These are phyloP conservation scores for Bembecia ichneumoniformis DNA, from an alignment of 2,888 invertebrate genomes.

Conservation along the genomic window DNA sequence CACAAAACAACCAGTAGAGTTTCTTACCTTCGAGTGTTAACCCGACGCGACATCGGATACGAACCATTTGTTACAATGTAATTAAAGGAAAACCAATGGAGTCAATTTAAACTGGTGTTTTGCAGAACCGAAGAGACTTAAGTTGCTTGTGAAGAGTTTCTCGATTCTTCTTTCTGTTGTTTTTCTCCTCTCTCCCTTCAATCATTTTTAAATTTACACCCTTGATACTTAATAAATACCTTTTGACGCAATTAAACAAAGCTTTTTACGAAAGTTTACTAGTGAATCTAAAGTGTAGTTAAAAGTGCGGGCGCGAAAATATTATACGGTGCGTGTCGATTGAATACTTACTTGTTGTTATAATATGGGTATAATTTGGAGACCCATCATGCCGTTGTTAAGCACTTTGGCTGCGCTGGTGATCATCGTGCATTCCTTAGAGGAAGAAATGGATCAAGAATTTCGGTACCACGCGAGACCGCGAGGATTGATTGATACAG, in stretches of 20 bases:
- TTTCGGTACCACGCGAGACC: slow-evolving; percentile 37
- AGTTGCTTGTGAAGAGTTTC: slow-evolving; percentile 14
- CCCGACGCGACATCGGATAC: slow-evolving; percentile 28
- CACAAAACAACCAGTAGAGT: slow-evolving; percentile 25
- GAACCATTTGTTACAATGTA: slow-evolving; percentile 42
- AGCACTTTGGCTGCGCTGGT: slow-evolving; percentile 64
- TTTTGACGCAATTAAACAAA: background rate
- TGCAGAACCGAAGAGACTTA: slow-evolving; percentile 15
- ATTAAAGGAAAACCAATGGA: slow-evolving; percentile 25
- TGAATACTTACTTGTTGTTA: slow-evolving; percentile 15
- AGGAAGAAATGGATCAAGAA: slow-evolving; percentile 46
- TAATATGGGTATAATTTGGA: slow-evolving; percentile 63
- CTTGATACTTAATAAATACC: background rate
- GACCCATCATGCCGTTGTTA: slow-evolving; percentile 50
- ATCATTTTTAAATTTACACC: background rate
- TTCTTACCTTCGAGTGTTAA: slow-evolving; percentile 21
- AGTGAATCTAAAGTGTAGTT: background rate
- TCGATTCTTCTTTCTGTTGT: slow-evolving; percentile 17
- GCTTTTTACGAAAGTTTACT: background rate
- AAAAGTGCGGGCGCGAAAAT: background rate
- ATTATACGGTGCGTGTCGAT: background rate
- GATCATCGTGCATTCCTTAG: slow-evolving; percentile 59
- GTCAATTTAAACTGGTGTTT: slow-evolving; percentile 16
- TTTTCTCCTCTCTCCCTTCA: slow-evolving; percentile 26
- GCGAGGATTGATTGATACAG: slow-evolving; percentile 32